These are phyloP conservation scores for Zygothrica quintamaculata DNA, from an alignment of 2,888 invertebrate genomes.

Conservation along the genomic window DNA sequence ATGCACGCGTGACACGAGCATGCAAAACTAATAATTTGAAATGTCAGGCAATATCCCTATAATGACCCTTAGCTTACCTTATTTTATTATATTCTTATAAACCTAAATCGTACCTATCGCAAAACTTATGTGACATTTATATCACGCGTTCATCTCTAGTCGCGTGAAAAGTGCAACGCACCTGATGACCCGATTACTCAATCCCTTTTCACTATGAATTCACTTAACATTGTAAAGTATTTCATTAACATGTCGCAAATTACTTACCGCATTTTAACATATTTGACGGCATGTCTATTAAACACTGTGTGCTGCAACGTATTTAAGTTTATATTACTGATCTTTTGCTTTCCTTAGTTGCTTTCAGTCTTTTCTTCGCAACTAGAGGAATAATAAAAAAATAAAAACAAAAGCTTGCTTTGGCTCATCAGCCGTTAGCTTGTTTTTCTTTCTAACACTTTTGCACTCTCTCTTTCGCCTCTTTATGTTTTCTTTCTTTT, in stretches of 20 bases:
- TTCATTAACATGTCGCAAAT: conserved; percentile 2
- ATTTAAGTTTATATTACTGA: conserved; percentile 21
- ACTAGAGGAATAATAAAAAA: too few species aligned
- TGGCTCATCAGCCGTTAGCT: background rate
- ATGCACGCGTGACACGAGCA: background rate
- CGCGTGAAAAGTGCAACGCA: conserved; percentile 2
- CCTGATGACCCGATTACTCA: conserved; percentile 13
- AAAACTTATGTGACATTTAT: too few species aligned
- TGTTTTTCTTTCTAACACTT: too few species aligned
- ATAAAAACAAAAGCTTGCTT: too few species aligned
- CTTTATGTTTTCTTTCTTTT: background rate
- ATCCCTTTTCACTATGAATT: conserved; percentile 9
- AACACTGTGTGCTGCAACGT: background rate
- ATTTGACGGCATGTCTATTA: background rate
- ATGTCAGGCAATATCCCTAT: too few species aligned
- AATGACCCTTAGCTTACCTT: too few species aligned
- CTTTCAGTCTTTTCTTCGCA: background rate
- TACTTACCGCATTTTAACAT: conserved; percentile 27
- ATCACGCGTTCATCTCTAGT: too few species aligned
- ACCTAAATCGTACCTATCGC: too few species aligned
- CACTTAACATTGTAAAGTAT: conserved; percentile 7
- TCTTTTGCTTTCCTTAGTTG: background rate
- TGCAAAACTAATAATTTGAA: too few species aligned
- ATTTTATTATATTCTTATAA: too few species aligned
- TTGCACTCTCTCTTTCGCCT: background rate